Conservation (phyloP, 2,888 invertebrate species). For the Halocaridina rubra region DNA sequence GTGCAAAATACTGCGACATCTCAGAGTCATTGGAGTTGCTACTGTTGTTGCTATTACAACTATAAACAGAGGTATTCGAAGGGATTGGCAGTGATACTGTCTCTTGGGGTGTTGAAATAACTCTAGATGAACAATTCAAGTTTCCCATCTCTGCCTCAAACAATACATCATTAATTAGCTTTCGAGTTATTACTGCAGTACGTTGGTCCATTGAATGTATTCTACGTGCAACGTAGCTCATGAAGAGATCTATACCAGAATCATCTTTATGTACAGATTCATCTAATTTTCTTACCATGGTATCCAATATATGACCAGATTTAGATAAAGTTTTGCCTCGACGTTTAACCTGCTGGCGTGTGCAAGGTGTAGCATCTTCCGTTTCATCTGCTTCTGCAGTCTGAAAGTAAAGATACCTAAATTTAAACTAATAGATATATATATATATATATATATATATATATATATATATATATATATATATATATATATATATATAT, state of each 20-base stretch:
- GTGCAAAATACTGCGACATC: not conserved
- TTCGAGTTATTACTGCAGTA: not conserved
- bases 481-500: too few species aligned
- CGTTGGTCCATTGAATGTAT: not conserved
- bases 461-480: too few species aligned
- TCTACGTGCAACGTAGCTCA: not conserved
- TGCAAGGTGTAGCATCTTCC: not conserved
- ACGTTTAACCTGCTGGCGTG: not conserved
- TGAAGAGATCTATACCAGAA: not conserved
- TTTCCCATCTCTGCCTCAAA: not conserved
- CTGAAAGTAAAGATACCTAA: too few species aligned
- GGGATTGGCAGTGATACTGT: not conserved
- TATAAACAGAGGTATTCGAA: not conserved
- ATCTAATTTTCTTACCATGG: not conserved
- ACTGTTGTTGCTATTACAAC: not conserved
- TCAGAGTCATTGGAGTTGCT: too few species aligned
- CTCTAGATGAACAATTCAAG: not conserved
- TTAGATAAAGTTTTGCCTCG: not conserved
- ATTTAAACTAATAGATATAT: not conserved
- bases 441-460: too few species aligned
- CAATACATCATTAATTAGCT: not conserved
- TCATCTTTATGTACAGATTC: not conserved
- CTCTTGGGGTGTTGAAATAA: not conserved
- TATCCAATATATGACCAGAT: not conserved
- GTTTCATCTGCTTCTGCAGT: not conserved